Evolutionary conservation across 2,113 vertebrate genomes (phyloP), one percentile per base, ranked within the genome.

Genomic region (Petroica traversi): DNA sequence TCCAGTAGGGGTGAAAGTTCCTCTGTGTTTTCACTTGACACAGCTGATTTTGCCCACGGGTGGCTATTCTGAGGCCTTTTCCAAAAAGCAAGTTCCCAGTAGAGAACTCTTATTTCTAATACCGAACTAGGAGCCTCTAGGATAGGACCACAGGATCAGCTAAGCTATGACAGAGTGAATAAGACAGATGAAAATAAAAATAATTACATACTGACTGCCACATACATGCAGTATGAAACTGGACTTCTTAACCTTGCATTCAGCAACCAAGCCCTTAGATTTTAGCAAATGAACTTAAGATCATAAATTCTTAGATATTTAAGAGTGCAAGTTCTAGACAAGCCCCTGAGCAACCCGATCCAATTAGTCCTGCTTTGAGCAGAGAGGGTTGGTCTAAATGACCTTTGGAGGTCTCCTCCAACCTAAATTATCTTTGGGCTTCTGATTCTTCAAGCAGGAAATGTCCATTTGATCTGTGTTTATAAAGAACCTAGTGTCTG

Each of bases 211-310:
- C 28, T 54, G 34, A 89, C 73, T 68, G 40, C 55, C 61, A 78
- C 40, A 89, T 33, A 83, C 1, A 5, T 1, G 3, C 66, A 78
- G 34, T 26, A 79, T 11, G 8, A 84, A 51, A 80, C 2, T 43
- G 28, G 33, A 85, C 31, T 59, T 67, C 12, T 77, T 94, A 84
- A 89, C 43, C 69, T 78, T 52, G 28, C 36, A 75, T 82, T 75
- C 28, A 79, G 85, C 45, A 91, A 85, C 34, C 31, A 91, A 91
- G 71, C 29, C 45, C 62, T 87, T 74, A 82, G 52, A 85, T 89
- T 95, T 95, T 89, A 87, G 80, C 26, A 92, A 92, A 91, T 78
- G 31, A 96, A 92, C 73, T 91, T 88, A 5, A 89, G 64, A 93
- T 85, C 17, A 59, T 29, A 79, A 89, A 93, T 88, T 78, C 74